These are phyloP conservation scores for Plectropomus leopardus DNA, from an alignment of 2,113 vertebrate species.

Conservation along the genomic window DNA sequence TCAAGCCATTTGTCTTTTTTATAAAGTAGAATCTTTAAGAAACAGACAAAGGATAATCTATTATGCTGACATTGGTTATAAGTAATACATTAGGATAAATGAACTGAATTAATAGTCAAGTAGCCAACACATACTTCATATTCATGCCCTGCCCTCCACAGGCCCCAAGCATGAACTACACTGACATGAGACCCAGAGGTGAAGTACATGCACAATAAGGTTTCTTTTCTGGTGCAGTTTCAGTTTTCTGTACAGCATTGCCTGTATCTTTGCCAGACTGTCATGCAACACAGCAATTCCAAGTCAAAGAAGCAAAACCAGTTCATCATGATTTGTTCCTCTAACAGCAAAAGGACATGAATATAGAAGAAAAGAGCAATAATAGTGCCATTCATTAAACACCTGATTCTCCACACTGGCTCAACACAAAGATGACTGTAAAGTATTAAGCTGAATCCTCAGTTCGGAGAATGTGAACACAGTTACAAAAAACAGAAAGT, in stretches of 20 bases:
- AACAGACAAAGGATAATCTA: neutral
- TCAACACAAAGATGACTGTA: constrained; percentile 1
- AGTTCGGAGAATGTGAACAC: neutral
- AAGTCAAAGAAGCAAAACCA: constrained; percentile 8
- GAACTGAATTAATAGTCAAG: neutral
- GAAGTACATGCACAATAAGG: neutral
- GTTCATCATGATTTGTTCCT: neutral
- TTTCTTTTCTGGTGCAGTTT: neutral
- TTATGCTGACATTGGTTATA: neutral
- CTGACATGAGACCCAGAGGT: neutral
- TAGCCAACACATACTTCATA: neutral
- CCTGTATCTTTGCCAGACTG: neutral
- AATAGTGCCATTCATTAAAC: neutral
- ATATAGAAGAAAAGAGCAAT: neutral
- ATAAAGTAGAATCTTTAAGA: neutral
- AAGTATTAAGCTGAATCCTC: neutral
- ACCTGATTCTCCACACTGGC: neutral
- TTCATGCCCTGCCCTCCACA: neutral
- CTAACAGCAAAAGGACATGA: neutral
- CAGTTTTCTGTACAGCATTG: neutral
- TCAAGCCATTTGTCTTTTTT: neutral
- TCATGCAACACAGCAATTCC: neutral
- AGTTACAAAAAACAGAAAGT: neutral
- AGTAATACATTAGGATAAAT: neutral
- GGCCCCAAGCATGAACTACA: neutral